Base-by-base conservation (phyloP, 2,888 invertebrate genomes). In the Apodemia duryi region DNA sequence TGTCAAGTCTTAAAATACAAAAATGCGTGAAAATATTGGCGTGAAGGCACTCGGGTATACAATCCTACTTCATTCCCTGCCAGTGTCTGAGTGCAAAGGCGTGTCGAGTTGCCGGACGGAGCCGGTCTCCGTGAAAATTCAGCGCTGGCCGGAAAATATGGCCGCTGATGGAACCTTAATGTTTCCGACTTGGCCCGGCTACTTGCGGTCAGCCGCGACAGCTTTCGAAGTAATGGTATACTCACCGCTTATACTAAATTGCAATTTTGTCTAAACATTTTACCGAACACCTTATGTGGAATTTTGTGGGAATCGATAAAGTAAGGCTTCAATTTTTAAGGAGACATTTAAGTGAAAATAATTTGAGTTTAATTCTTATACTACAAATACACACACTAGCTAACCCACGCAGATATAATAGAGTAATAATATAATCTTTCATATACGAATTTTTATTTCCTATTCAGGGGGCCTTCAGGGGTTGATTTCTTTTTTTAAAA, bases 101-200 rank as follows among this genome's bases (percentile, higher is more conserved):
- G 87, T 90, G 90, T 90, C 86, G 85, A 77, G 74, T 71, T 77
- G 80, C 80, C 83, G 84, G 80, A 76, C 83, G 80, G 76, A 71
- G 77, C 77, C 79, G 82, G 86, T 84, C 43, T 43, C 79, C 81
- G 84, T 82, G 86, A 85, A 88, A 88, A 86, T 85, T 86, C 83
- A 78, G 78, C 79, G 79, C 13, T 43, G 43, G 43, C 85, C 87
- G 85, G 87, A 86, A 88, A 89, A 87, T 89, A 88, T 88, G 84
- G 86, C 84, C 83, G 79, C 85, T 85, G 86, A 88, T 88, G 88
- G 88, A 85, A 84, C 88, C 88, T 83, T 89, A 90, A 90, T 90
- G 90, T 87, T 88, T 89, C 89, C 88, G 88, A 84, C 85, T 88
- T 84, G 83, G 80, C 81, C 79, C 76, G 77, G 73, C 82, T 78